These are phyloP conservation scores for Phalacrocorax brasilianus DNA, from an alignment of 2,113 vertebrate species.

Conservation along the genomic window DNA sequence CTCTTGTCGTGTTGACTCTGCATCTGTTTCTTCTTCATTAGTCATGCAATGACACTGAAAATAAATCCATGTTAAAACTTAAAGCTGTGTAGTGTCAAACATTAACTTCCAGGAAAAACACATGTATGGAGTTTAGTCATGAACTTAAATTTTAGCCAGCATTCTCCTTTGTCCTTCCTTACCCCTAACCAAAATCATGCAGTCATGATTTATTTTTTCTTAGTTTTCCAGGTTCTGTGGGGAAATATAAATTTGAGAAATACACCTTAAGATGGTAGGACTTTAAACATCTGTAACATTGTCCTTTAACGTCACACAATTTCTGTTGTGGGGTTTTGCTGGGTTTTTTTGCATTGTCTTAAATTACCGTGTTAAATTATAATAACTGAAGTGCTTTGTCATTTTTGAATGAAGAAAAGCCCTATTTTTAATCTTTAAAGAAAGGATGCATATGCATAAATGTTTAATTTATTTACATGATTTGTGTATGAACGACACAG, in stretches of 20 bases:
- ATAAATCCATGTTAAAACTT: not conserved
- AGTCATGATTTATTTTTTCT: not conserved
- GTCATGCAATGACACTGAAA: not conserved
- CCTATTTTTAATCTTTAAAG: slow-evolving; percentile 40
- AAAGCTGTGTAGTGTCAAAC: not conserved
- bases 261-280: not conserved
- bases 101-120: not conserved
- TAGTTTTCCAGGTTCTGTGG: not conserved
- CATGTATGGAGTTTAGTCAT: not conserved
- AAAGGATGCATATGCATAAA: slow-evolving; percentile 5
- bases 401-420: slow-evolving; percentile 52
- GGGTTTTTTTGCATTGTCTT: not conserved
- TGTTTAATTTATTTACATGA: slow-evolving; percentile 50
- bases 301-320: not conserved
- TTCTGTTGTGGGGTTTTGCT: not conserved
- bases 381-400: not conserved
- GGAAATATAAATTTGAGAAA: not conserved
- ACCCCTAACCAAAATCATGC: not conserved
- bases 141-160: not conserved
- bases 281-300: not conserved
- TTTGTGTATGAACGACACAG: slow-evolving; percentile 1
- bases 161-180: not conserved
- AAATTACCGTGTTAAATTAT: not conserved
- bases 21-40: not conserved
- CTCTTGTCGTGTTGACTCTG: not conserved